phyloP scores from a whole-genome alignment of 2,888 invertebrate species.

The Chelonus formosanus region DNA sequence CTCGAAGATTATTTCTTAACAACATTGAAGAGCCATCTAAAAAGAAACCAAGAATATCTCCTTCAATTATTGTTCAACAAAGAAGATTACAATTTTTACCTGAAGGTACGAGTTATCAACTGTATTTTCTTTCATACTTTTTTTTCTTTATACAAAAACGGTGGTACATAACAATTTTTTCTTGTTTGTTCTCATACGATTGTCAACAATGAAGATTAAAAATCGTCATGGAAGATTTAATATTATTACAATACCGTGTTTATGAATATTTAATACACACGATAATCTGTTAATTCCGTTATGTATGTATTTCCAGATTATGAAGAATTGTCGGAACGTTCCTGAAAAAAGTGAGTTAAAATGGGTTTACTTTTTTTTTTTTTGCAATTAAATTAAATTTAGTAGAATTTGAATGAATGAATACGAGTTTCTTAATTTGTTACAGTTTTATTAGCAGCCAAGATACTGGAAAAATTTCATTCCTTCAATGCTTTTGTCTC shows the following conservation, averaged over 20 bases:
- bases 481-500: constrained; percentile 1
- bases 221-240: no score
- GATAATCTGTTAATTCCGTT: no score
- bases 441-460: background rate
- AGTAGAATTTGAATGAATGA: no score
- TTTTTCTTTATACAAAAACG: no score
- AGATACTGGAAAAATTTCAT: background rate
- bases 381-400: no score
- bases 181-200: no score
- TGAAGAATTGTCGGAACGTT: constrained; percentile 1
- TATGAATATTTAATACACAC: no score
- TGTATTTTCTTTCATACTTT: background rate
- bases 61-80: constrained; percentile 10
- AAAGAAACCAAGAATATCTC: constrained; percentile 37
- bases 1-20: background rate
- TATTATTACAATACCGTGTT: constrained; percentile 1
- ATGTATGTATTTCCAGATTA: constrained; percentile 16
- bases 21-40: constrained; percentile 34
- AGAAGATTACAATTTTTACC: constrained; percentile 11
- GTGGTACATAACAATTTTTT: no score
- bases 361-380: background rate
- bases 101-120: constrained; percentile 7
- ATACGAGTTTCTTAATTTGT: no score
- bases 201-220: constrained; percentile 17
- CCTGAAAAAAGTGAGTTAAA: constrained; percentile 1